Conservation (phyloP, 2,888 invertebrate species). For the Epirrhoe alternata region DNA sequence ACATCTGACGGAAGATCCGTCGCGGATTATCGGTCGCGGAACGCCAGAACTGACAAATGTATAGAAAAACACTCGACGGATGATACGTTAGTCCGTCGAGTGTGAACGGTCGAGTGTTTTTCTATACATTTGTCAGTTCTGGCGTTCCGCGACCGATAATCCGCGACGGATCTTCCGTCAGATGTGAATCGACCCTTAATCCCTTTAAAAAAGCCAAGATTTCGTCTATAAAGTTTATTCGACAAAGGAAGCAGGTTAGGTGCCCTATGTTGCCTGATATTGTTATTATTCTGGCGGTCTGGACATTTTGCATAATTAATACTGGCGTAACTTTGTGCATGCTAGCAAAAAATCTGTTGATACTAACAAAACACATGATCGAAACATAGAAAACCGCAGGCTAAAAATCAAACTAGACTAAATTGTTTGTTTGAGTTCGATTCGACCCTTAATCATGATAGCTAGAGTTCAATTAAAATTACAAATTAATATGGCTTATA, state of each 20-base stretch:
- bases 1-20: too few species aligned
- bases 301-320: neutral
- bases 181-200: too few species aligned
- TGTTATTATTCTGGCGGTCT: slow-evolving; percentile 1
- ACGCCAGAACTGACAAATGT: too few species aligned
- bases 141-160: too few species aligned
- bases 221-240: neutral
- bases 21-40: too few species aligned
- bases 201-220: neutral
- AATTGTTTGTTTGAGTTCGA: too few species aligned
- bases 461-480: slow-evolving; percentile 2
- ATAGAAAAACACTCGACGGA: too few species aligned
- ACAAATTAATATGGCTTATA: slow-evolving; percentile 9
- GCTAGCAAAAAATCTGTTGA: neutral
- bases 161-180: too few species aligned
- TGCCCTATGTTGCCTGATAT: slow-evolving; percentile 1
- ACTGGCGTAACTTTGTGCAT: neutral
- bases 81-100: too few species aligned
- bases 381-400: neutral
- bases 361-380: neutral
- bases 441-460: neutral
- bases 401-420: too few species aligned
- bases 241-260: neutral
- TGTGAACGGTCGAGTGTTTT: too few species aligned
- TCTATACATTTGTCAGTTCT: too few species aligned